phyloP scores from a whole-genome alignment of 2,888 invertebrate genomes.

The Meta bourneti region DNA sequence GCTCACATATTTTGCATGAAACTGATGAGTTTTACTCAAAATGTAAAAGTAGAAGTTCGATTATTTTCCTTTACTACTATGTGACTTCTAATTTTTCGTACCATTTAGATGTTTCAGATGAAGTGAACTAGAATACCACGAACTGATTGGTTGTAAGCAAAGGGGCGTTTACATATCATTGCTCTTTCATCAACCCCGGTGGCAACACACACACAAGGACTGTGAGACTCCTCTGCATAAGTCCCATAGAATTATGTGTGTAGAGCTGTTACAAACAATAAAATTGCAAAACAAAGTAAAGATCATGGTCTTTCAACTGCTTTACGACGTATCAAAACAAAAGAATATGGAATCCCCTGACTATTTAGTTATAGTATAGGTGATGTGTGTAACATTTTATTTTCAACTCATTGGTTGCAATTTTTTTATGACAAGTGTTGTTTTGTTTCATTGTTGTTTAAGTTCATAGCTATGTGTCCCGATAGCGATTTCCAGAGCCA shows the following conservation, averaged over 20 bases:
- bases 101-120: neutral
- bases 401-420: neutral
- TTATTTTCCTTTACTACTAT: neutral
- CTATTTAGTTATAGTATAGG: neutral
- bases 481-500: neutral
- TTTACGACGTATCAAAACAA: neutral
- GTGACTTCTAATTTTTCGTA: neutral
- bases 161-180: constrained; percentile 33
- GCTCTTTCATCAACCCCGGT: neutral
- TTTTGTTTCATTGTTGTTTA: neutral
- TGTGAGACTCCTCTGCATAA: neutral
- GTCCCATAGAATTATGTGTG: neutral
- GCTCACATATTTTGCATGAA: no score
- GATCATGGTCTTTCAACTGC: constrained; percentile 34
- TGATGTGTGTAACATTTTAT: neutral
- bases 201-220: neutral
- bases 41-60: no score
- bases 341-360: neutral
- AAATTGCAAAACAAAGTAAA: constrained; percentile 3
- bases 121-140: neutral
- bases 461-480: neutral
- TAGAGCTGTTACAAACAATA: neutral
- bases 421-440: neutral
- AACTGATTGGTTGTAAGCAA: neutral
- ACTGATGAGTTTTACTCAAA: no score